Evolutionary conservation across 2,113 vertebrate species (phyloP).

Genomic region (Tauraco erythrolophus): DNA sequence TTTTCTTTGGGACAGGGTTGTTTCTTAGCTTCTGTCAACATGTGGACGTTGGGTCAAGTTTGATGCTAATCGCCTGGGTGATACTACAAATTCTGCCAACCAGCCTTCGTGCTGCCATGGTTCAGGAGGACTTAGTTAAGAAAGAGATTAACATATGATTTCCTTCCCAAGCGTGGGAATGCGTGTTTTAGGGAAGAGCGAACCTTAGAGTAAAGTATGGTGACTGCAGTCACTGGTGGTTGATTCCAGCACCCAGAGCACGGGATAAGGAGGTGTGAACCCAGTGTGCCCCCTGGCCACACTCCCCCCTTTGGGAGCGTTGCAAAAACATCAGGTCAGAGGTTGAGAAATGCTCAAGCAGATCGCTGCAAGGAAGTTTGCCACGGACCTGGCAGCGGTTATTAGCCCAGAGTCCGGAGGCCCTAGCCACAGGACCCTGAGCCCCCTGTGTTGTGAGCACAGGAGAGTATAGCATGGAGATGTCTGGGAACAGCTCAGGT

Average conservation of each 20-base stretch:
- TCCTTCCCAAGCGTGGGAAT: neutral
- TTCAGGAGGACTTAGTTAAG: neutral
- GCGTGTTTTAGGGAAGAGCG: neutral
- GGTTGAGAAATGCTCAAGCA: neutral
- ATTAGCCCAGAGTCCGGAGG: neutral
- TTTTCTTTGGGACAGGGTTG: neutral
- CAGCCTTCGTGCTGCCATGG: neutral
- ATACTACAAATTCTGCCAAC: neutral
- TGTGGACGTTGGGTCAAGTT: neutral
- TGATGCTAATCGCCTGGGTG: neutral
- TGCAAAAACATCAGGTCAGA: neutral
- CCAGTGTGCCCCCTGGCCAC: neutral
- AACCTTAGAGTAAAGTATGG: neutral
- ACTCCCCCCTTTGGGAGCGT: neutral
- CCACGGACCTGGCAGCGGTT: fast-evolving
- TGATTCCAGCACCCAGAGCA: neutral
- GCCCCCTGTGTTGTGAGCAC: neutral
- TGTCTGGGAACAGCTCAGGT: neutral
- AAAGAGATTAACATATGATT: neutral
- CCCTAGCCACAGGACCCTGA: fast-evolving
- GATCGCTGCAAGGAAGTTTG: neutral
- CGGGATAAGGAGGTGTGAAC: neutral
- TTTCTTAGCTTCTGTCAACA: neutral
- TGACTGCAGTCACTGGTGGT: neutral
- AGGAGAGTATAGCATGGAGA: fast-evolving